These are phyloP conservation scores for Bambusicola thoracicus DNA, from an alignment of 2,113 vertebrate species.

Conservation along the genomic window DNA sequence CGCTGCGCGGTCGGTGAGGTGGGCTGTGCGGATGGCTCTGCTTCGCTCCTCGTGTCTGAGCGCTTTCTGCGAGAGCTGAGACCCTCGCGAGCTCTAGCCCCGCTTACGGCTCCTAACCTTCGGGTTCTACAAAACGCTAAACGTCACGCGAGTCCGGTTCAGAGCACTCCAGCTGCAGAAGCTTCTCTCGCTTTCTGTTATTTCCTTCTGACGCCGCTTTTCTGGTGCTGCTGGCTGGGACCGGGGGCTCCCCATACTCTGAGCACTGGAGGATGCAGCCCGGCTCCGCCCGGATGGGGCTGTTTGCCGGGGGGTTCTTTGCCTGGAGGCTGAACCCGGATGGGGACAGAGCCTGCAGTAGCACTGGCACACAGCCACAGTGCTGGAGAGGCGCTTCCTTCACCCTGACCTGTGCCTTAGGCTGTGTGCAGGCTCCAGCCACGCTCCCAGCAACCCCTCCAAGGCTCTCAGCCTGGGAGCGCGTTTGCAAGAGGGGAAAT, in stretches of 20 bases:
- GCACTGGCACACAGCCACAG: not conserved
- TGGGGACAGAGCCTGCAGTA: accelerated
- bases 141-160: not conserved
- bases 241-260: not conserved
- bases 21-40: not conserved
- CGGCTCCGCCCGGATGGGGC: not conserved
- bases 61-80: not conserved
- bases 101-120: not conserved
- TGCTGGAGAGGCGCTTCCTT: not conserved
- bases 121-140: not conserved
- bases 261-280: not conserved
- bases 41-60: not conserved
- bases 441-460: not conserved
- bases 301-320: no score
- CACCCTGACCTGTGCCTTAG: no score
- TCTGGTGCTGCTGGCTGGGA: not conserved
- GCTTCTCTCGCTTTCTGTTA: not conserved
- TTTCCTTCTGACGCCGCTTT: not conserved
- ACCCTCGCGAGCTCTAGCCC: not conserved
- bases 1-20: not conserved
- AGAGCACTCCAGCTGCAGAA: not conserved
- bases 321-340: not conserved
- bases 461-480: not conserved
- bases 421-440: not conserved
- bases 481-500: not conserved